A percentile compares a stretch with the other conserved stretches of the same genome.
phyloP scores from a whole-genome alignment of 2,888 invertebrate species.

The Cylindroiulus punctatus region DNA sequence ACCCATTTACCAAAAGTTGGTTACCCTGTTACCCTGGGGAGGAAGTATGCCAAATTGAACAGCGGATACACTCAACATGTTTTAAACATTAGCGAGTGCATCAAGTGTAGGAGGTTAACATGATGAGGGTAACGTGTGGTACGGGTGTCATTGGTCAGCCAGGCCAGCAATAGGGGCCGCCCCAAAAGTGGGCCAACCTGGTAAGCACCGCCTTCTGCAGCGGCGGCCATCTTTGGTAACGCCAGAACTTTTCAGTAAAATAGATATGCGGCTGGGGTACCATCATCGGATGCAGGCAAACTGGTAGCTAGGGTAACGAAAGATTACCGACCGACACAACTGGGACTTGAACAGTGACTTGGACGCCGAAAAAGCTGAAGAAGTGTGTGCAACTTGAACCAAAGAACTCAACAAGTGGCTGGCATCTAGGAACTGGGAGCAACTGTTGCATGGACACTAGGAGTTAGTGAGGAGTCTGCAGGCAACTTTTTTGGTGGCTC shows the following conservation, averaged over 20 bases:
- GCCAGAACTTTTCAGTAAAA: not conserved
- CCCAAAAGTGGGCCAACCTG: not conserved
- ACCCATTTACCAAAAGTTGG: no score
- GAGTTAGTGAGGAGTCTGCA: not conserved
- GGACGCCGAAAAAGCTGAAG: not conserved
- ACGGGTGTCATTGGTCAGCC: not conserved
- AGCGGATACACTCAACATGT: not conserved
- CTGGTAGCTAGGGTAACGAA: constrained; percentile 30
- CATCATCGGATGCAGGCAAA: constrained; percentile 41
- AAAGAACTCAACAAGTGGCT: constrained; percentile 1
- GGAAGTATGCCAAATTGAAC: not conserved
- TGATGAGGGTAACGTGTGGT: not conserved
- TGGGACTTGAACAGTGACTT: not conserved
- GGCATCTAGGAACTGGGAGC: not conserved
- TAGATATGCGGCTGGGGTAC: not conserved
- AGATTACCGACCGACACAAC: not conserved
- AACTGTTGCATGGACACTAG: not conserved
- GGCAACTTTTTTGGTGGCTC: not conserved
- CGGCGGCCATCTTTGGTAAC: constrained; percentile 11
- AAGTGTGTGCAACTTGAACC: not conserved
- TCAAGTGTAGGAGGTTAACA: not conserved
- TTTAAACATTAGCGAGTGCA: constrained; percentile 16
- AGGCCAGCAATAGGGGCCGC: not conserved
- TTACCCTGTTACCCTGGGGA: not conserved
- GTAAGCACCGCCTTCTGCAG: not conserved